Evolutionary conservation across 1,140 invertebrate species (phyloP).

Genomic region (Drosophila tani): DNA sequence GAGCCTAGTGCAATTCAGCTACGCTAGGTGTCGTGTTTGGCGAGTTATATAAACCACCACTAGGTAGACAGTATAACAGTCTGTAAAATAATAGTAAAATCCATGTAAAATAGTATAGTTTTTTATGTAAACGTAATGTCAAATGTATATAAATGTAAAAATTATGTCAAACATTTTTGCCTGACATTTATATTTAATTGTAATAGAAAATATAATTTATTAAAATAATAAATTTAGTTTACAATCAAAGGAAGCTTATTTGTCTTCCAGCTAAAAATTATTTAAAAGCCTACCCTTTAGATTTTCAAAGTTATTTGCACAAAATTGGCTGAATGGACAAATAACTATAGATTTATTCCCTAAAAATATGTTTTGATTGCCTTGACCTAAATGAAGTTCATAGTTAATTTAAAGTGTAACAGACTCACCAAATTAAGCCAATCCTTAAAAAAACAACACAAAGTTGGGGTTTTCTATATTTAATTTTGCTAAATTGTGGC

Average conservation of each 20-base stretch:
- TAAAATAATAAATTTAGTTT: too few relatives aligned
- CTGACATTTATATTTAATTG: not conserved
- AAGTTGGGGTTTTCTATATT: conserved; percentile 3
- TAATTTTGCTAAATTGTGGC: conserved; percentile 28
- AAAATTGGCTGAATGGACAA: not conserved
- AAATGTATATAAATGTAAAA: not conserved
- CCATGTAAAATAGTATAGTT: not conserved
- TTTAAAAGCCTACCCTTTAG: accelerated
- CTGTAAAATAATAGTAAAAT: conserved; percentile 1
- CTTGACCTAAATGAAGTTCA: not conserved
- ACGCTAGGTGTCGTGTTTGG: not conserved
- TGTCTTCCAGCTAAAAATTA: too few relatives aligned
- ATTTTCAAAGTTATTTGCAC: too few relatives aligned
- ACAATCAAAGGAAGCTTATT: not conserved
- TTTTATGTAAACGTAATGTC: too few relatives aligned
- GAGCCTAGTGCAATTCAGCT: not conserved
- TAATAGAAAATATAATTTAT: too few relatives aligned
- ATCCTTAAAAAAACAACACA: not conserved
- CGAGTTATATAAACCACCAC: not conserved
- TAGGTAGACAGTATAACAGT: conserved; percentile 4
- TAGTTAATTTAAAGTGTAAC: too few relatives aligned
- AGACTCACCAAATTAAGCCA: too few relatives aligned
- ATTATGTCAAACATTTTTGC: not conserved
- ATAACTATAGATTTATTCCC: not conserved
- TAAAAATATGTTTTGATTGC: not conserved